phyloP scores from a whole-genome alignment of 2,113 vertebrate genomes.

The Atrichornis clamosus region DNA sequence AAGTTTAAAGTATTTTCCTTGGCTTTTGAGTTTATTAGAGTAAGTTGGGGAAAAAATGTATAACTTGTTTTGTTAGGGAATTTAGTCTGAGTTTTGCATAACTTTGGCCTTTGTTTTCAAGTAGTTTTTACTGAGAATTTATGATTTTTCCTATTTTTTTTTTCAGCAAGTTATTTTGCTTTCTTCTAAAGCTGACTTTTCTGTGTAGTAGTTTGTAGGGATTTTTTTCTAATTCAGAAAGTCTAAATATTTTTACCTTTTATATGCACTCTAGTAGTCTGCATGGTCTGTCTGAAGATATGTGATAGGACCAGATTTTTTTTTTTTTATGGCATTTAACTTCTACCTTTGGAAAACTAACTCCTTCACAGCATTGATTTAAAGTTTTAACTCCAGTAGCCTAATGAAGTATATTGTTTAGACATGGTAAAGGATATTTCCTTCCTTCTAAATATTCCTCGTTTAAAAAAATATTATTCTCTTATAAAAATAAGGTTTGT shows the following conservation, averaged over 20 bases:
- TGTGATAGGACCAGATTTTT: background rate
- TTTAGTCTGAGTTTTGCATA: background rate
- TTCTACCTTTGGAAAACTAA: background rate
- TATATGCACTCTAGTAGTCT: background rate
- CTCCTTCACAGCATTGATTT: background rate
- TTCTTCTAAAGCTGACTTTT: background rate
- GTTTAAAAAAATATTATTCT: background rate
- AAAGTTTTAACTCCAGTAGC: background rate
- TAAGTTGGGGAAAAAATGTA: background rate
- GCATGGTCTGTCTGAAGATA: background rate
- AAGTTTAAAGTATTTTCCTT: background rate
- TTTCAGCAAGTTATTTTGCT: background rate
- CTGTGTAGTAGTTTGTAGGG: background rate
- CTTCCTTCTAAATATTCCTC: background rate
- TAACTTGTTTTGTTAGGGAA: background rate
- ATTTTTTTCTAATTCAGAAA: background rate
- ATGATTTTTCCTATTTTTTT: background rate
- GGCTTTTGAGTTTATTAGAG: background rate
- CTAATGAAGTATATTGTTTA: background rate
- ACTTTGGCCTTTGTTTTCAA: background rate
- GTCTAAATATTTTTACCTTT: background rate
- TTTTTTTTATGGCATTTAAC: background rate
- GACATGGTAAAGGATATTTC: background rate
- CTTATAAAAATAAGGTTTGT: background rate
- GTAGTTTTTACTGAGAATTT: background rate